These are phyloP conservation scores for Phenganax subtilis DNA, from an alignment of 92 coral and sea anemone species.

Conservation along the genomic window DNA sequence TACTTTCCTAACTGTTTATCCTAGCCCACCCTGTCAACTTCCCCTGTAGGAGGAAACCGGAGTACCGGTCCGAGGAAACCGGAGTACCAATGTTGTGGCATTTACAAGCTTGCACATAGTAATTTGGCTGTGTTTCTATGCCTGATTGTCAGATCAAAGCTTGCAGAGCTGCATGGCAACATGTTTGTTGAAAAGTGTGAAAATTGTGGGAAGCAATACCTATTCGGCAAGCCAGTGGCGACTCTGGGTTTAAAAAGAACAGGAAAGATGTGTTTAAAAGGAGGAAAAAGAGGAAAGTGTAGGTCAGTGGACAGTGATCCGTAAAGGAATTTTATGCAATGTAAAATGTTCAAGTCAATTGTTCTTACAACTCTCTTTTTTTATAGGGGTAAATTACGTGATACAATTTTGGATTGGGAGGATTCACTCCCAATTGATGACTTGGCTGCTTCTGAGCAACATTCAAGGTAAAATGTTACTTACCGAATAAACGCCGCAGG, in stretches of 20 bases:
- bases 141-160: slow-evolving; percentile 54
- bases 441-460: slow-evolving; percentile 72
- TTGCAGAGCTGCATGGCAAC: slow-evolving; percentile 96
- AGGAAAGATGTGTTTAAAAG: slow-evolving; percentile 60
- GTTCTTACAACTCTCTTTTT: background rate
- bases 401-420: slow-evolving; percentile 96
- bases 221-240: slow-evolving; percentile 59
- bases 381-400: slow-evolving; percentile 76
- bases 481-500: too few species aligned
- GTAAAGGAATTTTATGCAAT: background rate
- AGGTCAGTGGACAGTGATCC: slow-evolving; percentile 48
- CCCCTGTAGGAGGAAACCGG: too few species aligned
- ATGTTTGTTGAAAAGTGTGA: slow-evolving; percentile 97
- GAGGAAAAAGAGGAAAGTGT: slow-evolving; percentile 71
- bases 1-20: too few species aligned
- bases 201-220: slow-evolving; percentile 76
- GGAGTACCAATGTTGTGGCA: too few species aligned
- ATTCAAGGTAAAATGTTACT: slow-evolving; percentile 61
- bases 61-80: too few species aligned
- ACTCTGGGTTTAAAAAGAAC: slow-evolving; percentile 78
- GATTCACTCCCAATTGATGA: slow-evolving; percentile 78
- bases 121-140: too few species aligned
- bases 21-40: too few species aligned
- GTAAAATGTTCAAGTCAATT: background rate
- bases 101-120: too few species aligned